phyloP scores from a whole-genome alignment of 2,888 invertebrate species.

The Coecobrya sp. region DNA sequence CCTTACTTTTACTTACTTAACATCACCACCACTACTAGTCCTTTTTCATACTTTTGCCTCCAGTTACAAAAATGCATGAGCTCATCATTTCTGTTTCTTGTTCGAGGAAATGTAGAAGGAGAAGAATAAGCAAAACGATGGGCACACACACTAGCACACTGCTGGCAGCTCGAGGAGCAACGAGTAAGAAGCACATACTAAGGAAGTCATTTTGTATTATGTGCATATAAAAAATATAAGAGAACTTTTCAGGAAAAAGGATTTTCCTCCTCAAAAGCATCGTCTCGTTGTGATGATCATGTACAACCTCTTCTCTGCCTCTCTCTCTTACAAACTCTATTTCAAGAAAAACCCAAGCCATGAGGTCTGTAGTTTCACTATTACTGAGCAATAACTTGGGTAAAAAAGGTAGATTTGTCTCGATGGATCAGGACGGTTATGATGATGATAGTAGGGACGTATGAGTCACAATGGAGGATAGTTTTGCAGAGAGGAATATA shows the following conservation, averaged over 20 bases:
- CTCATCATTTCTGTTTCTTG: conserved; percentile 75
- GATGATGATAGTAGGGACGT: conserved; percentile 42
- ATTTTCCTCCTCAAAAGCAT: conserved; percentile 27
- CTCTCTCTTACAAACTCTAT: background rate
- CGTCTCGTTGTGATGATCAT: conserved; percentile 41
- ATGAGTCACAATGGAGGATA: conserved; percentile 23
- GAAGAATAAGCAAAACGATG: conserved; percentile 57
- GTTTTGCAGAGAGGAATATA: background rate
- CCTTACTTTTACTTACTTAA: conserved; percentile 42
- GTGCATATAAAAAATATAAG: conserved; percentile 66
- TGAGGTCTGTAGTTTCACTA: conserved; percentile 61
- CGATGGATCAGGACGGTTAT: conserved; percentile 78
- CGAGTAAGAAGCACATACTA: conserved; percentile 34
- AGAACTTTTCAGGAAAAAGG: conserved; percentile 43
- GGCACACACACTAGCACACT: background rate
- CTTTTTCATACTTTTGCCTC: conserved; percentile 60
- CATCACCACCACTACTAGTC: conserved; percentile 25
- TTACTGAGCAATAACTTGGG: conserved; percentile 68
- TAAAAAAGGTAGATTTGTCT: conserved; percentile 78
- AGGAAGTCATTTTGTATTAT: conserved; percentile 77
- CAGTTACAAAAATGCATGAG: conserved; percentile 75
- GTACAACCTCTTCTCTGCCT: conserved; percentile 22
- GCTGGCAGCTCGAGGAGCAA: background rate
- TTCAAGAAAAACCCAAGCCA: conserved; percentile 36
- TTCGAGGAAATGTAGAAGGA: conserved; percentile 70